A percentile compares a stretch with the other conserved stretches of the same genome.
Evolutionary conservation across 37 sponge, comb jelly and placozoan genomes (phyloP).

Genomic region (Diacarnus erythraeanus): DNA sequence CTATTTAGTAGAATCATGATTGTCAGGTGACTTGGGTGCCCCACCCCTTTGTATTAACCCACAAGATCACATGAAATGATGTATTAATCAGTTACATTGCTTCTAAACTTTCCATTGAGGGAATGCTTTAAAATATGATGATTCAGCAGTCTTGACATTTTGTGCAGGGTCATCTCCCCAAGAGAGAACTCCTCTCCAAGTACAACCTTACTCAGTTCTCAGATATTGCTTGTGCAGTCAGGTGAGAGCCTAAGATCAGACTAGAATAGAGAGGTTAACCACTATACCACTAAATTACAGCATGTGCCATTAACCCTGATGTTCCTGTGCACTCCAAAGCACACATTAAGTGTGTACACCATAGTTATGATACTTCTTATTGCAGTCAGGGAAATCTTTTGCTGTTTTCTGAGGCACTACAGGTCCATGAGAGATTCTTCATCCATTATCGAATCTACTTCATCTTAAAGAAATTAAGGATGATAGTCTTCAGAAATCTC

Average conservation of each 20-base stretch:
- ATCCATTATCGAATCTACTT: constrained; percentile 86
- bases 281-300: too few relatives aligned
- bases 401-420: constrained; percentile 48
- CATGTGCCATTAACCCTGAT: neutral
- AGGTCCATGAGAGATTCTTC: constrained; percentile 80
- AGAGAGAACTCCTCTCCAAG: constrained; percentile 52
- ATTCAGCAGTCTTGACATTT: too few relatives aligned
- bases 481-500: constrained; percentile 89
- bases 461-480: constrained; percentile 89
- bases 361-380: neutral
- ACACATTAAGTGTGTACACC: too few relatives aligned
- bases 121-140: too few relatives aligned
- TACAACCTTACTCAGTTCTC: constrained; percentile 68
- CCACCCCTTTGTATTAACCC: too few relatives aligned
- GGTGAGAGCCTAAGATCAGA: constrained; percentile 18
- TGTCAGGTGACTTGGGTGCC: too few relatives aligned
- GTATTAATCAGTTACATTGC: too few relatives aligned
- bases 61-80: too few relatives aligned
- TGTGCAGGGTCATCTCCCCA: constrained; percentile 71
- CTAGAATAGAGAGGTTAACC: too few relatives aligned
- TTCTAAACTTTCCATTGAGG: too few relatives aligned
- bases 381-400: constrained; percentile 67
- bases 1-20: too few relatives aligned
- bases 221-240: constrained; percentile 60
- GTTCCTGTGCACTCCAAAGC: neutral